Evolutionary conservation across 2,113 vertebrate species (phyloP), one percentile per base, ranked within the genome.

Genomic region (Oriolus oriolus): DNA sequence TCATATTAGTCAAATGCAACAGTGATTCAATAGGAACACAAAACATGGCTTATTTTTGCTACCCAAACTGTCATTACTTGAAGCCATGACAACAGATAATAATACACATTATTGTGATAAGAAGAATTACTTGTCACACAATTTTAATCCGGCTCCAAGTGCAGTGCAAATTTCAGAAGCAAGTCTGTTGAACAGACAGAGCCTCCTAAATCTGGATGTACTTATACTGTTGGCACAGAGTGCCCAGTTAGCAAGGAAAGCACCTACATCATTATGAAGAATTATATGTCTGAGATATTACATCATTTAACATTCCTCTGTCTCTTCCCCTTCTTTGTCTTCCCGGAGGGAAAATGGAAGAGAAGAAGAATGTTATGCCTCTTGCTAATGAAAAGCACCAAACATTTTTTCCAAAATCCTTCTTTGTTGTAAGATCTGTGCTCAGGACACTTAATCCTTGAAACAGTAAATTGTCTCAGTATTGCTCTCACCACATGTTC

Each of bases 91-190:
- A 69, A 50, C 23, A 95, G 76, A 41, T 54, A 64, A 50, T 59
- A 88, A 88, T 30, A 71, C 3, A 42, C 10, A 23, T 74, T 83
- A 63, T 20, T 94, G 57, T 56, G 45, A 41, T 89, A 74, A 50
- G 56, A 70, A 83, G n/a, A 89, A 52, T n/a, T 71, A 89, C 23
- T 60, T 90, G 30, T 77, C n/a, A 70, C 23, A 81, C 31, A 69
- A 26, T 79, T 91, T 88, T 84, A 94, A 91, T 79, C 47, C 15
- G 90, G 47, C 63, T 95, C 33, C 60, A 92, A 85, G 82, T 3
- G 22, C 45, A 84, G 65, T 66, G 87, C 44, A 68, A 80, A 91
- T 89, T 95, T 89, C 65, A 96, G 78, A 87, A 93, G 76, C n/a
- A 73, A 59, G 37, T 89, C 65, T 82, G 61, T 53, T 60, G 35